Evolutionary conservation across 2,113 vertebrate genomes (phyloP), one percentile per base, ranked within the genome.

Genomic region (Carassius carassius): DNA sequence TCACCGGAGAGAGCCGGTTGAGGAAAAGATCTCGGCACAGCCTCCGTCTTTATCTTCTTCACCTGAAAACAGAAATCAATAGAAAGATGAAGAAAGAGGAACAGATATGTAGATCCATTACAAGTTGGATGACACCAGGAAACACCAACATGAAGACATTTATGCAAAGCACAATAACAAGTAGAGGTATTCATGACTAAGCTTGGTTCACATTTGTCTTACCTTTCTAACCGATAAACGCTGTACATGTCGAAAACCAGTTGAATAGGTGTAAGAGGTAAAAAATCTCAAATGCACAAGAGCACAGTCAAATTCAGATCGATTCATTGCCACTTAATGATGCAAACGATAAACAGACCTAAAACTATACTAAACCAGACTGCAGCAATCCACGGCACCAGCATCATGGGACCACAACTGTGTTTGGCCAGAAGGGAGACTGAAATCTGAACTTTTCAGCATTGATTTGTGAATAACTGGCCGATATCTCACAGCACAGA

Each of bases 241-340:
- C 77, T 90, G 82, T 25, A 93, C 86, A 83, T 37, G 29, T 3
- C 83, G 79, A 44, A 87, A 89, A 16, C 82, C 49, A 1, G 29
- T 17, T 37, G 69, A 85, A 0, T 90, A 83, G 63, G 87, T 86
- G 3, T 89, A 90, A 78, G 89, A 93, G 44, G 89, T 90, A 78
- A 89, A 95, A 89, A 94, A 92, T 73, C 91, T 85, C 78, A 94
- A 83, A 51, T 91, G 87, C 54, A 94, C 84, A 44, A 91, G 83
- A 60, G 90, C 90, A 29, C 91, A 63, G 19, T 89, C 88, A 47
- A 85, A 77, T 84, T 21, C 63, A 32, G 67, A 17, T 67, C 67
- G 78, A 65, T 77, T 91, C 82, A 91, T 90, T 90, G 91, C 70
- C 32, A 74, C 44, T 65, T n/a, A 54, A 62, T 21, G 32, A 63